Conservation (phyloP, 2,797 vertebrate species). For the Bradypodion ventrale region DNA sequence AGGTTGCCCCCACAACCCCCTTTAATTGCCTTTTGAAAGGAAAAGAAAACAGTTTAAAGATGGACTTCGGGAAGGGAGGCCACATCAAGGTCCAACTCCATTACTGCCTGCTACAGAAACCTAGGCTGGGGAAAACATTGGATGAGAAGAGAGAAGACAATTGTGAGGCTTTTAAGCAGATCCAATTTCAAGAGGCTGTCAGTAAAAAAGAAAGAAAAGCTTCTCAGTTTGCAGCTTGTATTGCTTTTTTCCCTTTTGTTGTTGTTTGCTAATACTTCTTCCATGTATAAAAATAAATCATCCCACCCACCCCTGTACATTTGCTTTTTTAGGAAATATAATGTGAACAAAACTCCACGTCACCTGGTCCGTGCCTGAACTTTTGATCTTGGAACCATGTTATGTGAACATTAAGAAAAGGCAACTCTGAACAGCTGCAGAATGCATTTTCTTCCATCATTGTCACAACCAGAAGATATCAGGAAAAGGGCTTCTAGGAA, state of each 20-base stretch:
- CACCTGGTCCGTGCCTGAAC: no score
- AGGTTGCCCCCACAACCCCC: not conserved
- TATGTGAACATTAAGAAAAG: not conserved
- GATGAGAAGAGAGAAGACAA: not conserved
- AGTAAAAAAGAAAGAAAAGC: not conserved
- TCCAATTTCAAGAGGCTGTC: conserved; percentile 13
- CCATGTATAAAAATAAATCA: conserved; percentile 1
- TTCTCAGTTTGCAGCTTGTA: not conserved
- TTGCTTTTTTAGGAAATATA: not conserved
- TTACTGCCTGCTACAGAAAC: conserved; percentile 15
- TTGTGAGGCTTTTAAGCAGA: not conserved
- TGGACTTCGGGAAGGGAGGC: not conserved
- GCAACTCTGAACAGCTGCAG: not conserved
- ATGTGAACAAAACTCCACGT: not conserved
- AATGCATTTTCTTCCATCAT: not conserved
- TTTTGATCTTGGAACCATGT: not conserved
- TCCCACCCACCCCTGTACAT: not conserved
- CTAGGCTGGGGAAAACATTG: conserved; percentile 8
- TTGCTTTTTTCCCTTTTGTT: not conserved
- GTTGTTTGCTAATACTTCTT: conserved; percentile 10
- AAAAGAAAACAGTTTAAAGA: conserved; percentile 38
- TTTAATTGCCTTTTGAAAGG: conserved; percentile 31
- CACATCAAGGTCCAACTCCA: conserved; percentile 1
- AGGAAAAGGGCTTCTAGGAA: not conserved
- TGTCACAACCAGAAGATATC: not conserved